Conservation (phyloP, 2,888 invertebrate species). For the Nymphalis polychloros region DNA sequence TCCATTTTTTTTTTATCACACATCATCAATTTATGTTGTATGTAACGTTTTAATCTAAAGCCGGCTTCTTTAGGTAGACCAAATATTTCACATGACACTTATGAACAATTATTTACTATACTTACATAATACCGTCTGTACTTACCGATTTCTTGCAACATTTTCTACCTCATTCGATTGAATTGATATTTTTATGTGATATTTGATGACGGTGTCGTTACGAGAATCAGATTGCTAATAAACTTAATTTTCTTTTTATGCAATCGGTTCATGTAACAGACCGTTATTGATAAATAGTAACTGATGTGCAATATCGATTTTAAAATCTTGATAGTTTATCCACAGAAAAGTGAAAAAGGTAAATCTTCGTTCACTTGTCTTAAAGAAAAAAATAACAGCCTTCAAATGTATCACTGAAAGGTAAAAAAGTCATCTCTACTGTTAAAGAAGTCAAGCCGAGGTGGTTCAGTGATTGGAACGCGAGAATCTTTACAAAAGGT, state of each 20-base stretch:
- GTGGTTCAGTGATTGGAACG: too few relatives aligned
- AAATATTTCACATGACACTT: neutral
- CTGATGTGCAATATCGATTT: constrained; percentile 19
- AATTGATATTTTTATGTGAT: constrained; percentile 19
- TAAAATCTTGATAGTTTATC: neutral
- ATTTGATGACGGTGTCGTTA: constrained; percentile 28
- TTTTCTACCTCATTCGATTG: constrained; percentile 20
- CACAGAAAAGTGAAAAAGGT: neutral
- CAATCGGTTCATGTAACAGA: constrained; percentile 28
- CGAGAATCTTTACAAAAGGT: too few relatives aligned
- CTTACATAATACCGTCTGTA: constrained; percentile 11
- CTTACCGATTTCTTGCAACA: constrained; percentile 19
- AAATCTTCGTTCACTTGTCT: too few relatives aligned
- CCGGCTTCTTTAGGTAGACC: neutral
- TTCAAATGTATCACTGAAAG: too few relatives aligned
- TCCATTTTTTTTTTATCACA: too few relatives aligned
- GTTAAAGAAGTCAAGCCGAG: too few relatives aligned
- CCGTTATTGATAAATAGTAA: constrained; percentile 13
- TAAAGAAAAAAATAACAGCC: too few relatives aligned
- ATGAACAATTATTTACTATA: constrained; percentile 6
- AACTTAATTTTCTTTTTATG: constrained; percentile 24
- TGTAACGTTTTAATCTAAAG: neutral
- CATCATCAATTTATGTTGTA: neutral
- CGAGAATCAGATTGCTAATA: constrained; percentile 22
- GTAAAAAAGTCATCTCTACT: too few relatives aligned